Conservation (phyloP, 2,797 vertebrate species). For the Acanthurus leucopareius region DNA sequence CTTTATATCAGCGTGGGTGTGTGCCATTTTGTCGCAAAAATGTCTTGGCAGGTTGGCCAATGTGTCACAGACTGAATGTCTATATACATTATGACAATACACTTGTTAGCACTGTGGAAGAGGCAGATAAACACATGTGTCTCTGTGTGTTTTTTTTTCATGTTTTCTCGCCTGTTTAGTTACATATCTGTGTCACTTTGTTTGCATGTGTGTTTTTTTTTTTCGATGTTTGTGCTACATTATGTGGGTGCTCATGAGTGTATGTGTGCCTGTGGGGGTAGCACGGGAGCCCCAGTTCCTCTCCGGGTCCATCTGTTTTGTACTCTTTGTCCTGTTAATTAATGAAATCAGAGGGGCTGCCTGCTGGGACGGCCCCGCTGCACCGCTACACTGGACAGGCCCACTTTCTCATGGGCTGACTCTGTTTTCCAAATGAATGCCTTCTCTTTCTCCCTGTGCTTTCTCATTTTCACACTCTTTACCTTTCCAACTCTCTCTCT, state of each 20-base stretch:
- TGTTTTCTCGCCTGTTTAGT: slow-evolving; percentile 23
- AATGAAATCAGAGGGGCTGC: slow-evolving; percentile 86
- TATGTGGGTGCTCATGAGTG: slow-evolving; percentile 37
- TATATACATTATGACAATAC: slow-evolving; percentile 13
- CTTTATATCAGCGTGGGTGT: slow-evolving; percentile 50
- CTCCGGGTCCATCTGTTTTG: slow-evolving; percentile 85
- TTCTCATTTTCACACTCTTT: slow-evolving; percentile 45
- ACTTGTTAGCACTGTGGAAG: slow-evolving; percentile 1
- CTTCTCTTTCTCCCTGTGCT: slow-evolving; percentile 56
- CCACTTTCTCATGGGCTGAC: slow-evolving; percentile 80
- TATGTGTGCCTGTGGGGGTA: slow-evolving; percentile 70
- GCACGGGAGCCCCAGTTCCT: slow-evolving; percentile 77
- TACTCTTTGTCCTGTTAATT: slow-evolving; percentile 87
- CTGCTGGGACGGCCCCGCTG: slow-evolving; percentile 82
- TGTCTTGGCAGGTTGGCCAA: slow-evolving; percentile 53
- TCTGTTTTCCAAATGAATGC: slow-evolving; percentile 82
- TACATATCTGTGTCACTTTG: slow-evolving; percentile 39
- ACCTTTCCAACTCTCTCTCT: background rate
- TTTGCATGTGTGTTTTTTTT: slow-evolving; percentile 6
- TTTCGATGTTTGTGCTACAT: slow-evolving; percentile 38
- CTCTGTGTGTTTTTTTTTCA: background rate
- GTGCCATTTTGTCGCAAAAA: slow-evolving; percentile 61
- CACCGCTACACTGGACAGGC: slow-evolving; percentile 77
- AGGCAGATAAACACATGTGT: background rate
- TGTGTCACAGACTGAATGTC: slow-evolving; percentile 33